Evolutionary conservation across 2,797 vertebrate species (phyloP).

Genomic region (Esox lucius): DNA sequence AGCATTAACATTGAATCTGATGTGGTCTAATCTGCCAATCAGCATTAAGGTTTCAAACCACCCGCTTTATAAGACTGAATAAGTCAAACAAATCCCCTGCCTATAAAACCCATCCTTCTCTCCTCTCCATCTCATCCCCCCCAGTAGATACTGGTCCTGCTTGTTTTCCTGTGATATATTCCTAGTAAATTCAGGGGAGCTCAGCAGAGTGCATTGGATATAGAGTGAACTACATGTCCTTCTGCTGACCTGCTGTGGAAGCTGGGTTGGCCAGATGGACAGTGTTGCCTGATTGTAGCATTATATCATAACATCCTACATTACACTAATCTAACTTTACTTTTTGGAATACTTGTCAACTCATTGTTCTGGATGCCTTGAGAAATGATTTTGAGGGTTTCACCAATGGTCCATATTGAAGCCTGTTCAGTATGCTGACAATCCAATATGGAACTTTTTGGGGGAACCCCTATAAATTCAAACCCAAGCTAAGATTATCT

Average conservation of each 20-base stretch:
- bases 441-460: too few species aligned
- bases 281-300: neutral
- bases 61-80: neutral
- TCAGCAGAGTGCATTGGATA: neutral
- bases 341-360: neutral
- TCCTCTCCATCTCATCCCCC: neutral
- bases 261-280: neutral
- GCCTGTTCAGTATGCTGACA: too few species aligned
- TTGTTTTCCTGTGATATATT: constrained; percentile 6
- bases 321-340: neutral
- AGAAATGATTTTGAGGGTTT: neutral
- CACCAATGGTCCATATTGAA: neutral
- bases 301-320: neutral
- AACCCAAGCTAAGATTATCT: too few species aligned
- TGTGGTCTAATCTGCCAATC: too few species aligned
- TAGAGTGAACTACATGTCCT: neutral
- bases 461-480: too few species aligned
- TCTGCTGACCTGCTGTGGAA: neutral
- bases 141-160: neutral
- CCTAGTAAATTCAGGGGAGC: neutral
- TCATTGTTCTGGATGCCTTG: neutral
- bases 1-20: too few species aligned
- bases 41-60: too few species aligned
- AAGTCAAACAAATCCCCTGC: neutral
- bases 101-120: neutral